Base-by-base conservation (phyloP, 2,888 invertebrate species). In the Sphinx pinastri region DNA sequence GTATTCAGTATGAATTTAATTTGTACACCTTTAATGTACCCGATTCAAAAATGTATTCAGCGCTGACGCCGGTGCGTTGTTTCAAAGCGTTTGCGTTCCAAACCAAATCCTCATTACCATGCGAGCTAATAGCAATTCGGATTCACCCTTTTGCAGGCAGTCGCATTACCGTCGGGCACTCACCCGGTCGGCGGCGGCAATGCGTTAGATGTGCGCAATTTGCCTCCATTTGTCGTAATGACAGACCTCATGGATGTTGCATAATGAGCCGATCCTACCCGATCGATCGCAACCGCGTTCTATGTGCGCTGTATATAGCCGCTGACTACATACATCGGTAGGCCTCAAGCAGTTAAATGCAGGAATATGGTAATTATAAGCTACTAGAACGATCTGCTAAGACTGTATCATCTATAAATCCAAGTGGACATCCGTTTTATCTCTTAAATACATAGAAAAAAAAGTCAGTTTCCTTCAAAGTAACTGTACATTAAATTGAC, bases 191-290 rank as follows among this genome's bases (percentile, higher is more conserved):
- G 77, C 83, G 82, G 81, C 84, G 82, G 88, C 84, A 81, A 85
- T 89, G 90, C 90, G 92, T 91, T 91, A 92, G 92, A 92, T 87
- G 87, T 87, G 88, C 88, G 91, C 94, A 94, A 94, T 94, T 94
- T 93, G 89, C 89, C 89, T 87, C 90, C 92, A 93, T 93, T 93
- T 91, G 89, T 80, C 78, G 79, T 94, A 94, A 94, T 94, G 89
- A 93, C 92, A 93, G 94, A 83, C 89, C 91, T 89, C 91, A 81
- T 87, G 87, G 86, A 88, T 85, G 87, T 85, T 90, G 93, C 90
- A 94, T 94, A 94, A 94, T 94, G 88, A 94, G 92, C 86, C 87
- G 87, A 88, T 88, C 87, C 87, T 85, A 79, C 82, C 78, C 88
- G 87, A 90, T 91, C 90, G 89, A 91, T 89, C 87, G 63, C 55